These are phyloP conservation scores for Xanthorhoe spadicearia DNA, from an alignment of 2,888 invertebrate genomes.

Conservation along the genomic window DNA sequence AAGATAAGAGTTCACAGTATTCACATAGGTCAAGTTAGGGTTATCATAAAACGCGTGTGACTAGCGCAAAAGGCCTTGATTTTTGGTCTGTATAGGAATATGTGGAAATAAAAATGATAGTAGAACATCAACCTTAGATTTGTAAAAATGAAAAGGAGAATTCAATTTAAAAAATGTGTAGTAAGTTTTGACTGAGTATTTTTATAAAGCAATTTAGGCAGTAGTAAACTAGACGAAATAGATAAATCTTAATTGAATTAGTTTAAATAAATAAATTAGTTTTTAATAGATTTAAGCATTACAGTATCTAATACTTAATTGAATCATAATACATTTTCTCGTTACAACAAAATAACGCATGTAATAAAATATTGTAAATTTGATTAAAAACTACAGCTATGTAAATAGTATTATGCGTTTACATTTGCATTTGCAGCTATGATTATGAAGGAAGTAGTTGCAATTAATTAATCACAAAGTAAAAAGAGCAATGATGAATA, in stretches of 20 bases:
- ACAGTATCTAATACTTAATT: neutral
- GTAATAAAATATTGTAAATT: neutral
- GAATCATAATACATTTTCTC: neutral
- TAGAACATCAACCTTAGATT: neutral
- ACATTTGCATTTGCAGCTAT: neutral
- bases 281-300: no score
- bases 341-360: neutral
- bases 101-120: neutral
- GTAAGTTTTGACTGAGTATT: no score
- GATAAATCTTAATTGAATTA: no score
- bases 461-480: conserved; percentile 12
- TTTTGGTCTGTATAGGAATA: conserved; percentile 49
- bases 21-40: conserved; percentile 49
- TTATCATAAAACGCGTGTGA: conserved; percentile 56
- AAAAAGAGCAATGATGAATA: conserved; percentile 19
- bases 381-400: neutral
- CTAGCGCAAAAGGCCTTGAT: conserved; percentile 52
- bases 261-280: no score
- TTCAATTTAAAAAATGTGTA: no score
- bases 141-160: neutral
- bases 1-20: conserved; percentile 10
- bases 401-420: neutral
- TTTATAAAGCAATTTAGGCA: no score
- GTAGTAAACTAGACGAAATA: no score
- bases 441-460: neutral